Conservation (phyloP, 2,888 invertebrate species). For the Microdon myrmicae region DNA sequence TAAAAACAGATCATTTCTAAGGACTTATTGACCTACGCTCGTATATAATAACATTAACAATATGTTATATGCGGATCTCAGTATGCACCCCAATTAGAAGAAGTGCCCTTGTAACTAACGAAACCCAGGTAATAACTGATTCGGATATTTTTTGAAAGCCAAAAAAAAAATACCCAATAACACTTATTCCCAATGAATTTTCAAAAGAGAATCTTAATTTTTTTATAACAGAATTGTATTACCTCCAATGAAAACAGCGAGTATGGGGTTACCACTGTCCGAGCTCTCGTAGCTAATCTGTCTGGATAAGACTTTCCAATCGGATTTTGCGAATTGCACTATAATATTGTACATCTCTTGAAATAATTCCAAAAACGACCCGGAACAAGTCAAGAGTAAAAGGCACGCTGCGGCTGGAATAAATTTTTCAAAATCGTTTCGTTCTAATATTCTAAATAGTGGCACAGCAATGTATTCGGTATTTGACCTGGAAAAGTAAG, state of each 20-base stretch:
- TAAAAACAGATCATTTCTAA: too few relatives aligned
- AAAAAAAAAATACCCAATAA: too few relatives aligned
- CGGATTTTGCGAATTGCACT: slow-evolving; percentile 69
- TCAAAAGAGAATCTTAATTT: too few relatives aligned
- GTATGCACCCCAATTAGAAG: too few relatives aligned
- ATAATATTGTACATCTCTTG: slow-evolving; percentile 69
- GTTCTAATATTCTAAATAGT: slow-evolving; percentile 69
- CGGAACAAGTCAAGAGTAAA: slow-evolving; percentile 69
- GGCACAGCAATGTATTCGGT: slow-evolving; percentile 65
- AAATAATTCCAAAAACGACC: slow-evolving; percentile 70
- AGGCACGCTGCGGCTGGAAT: slow-evolving; percentile 70
- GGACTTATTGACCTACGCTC: too few relatives aligned
- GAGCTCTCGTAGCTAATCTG: slow-evolving; percentile 69
- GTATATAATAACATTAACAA: too few relatives aligned
- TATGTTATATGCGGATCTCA: too few relatives aligned
- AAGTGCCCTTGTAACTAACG: too few relatives aligned
- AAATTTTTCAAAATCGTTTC: slow-evolving; percentile 70
- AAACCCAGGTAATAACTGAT: too few relatives aligned
- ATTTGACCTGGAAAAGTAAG: slow-evolving; percentile 55
- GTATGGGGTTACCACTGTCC: slow-evolving; percentile 70
- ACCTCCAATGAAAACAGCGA: slow-evolving; percentile 70
- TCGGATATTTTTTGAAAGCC: too few relatives aligned
- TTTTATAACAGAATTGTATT: too few relatives aligned
- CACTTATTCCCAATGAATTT: too few relatives aligned
- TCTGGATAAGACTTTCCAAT: slow-evolving; percentile 70